phyloP scores from a whole-genome alignment of 2,113 vertebrate genomes.

The Thunnus maccoyii region DNA sequence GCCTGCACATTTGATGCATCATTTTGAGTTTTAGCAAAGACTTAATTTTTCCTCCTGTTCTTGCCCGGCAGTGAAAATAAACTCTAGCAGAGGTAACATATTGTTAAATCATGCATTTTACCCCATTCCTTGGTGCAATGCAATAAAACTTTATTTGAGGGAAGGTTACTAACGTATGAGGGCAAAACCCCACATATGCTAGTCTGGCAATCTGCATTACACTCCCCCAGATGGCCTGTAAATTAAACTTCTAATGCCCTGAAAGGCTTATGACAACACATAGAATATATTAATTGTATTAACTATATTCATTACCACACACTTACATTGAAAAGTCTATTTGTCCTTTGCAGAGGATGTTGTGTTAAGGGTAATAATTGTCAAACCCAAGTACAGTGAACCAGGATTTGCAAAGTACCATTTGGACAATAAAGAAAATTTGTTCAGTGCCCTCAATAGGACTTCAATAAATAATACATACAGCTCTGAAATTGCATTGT shows the following conservation, averaged over 20 bases:
- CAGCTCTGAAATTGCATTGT: constrained; percentile 56
- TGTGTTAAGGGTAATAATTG: constrained; percentile 50
- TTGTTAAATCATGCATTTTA: constrained; percentile 49
- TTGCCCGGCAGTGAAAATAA: constrained; percentile 42
- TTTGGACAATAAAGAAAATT: constrained; percentile 61
- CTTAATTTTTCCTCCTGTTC: constrained; percentile 31
- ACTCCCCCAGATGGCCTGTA: constrained; percentile 62
- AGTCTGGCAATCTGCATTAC: constrained; percentile 41
- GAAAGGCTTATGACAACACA: constrained; percentile 39
- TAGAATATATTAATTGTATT: constrained; percentile 36
- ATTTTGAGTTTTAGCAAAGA: constrained; percentile 23
- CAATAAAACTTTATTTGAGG: constrained; percentile 60
- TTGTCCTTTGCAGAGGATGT: constrained; percentile 51
- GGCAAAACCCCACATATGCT: constrained; percentile 48
- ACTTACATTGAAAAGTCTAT: constrained; percentile 33
- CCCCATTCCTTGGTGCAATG: constrained; percentile 33
- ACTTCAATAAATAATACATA: constrained; percentile 67
- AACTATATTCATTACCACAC: constrained; percentile 24
- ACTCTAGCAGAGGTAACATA: constrained; percentile 40
- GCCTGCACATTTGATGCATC: constrained; percentile 17
- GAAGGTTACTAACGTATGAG: constrained; percentile 42
- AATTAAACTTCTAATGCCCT: constrained; percentile 53
- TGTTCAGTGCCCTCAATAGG: constrained; percentile 55
- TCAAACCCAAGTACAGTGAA: constrained; percentile 35
- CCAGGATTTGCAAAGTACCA: constrained; percentile 43